These are phyloP conservation scores for Onychomys torridus DNA, from an alignment of 2,797 vertebrate genomes.

Conservation along the genomic window DNA sequence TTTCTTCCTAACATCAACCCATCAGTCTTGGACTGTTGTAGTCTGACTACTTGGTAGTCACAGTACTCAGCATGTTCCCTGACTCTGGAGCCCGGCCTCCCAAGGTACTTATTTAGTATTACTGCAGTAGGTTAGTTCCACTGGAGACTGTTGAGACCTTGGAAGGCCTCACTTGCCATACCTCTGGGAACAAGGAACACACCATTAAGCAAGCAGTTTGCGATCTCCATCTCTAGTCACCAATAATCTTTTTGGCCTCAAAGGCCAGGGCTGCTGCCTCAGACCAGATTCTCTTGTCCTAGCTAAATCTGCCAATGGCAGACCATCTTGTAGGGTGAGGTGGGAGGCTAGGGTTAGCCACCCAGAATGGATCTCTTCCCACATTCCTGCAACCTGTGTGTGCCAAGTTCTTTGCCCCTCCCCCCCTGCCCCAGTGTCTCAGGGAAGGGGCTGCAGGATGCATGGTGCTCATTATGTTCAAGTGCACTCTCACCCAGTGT, in stretches of 20 bases:
- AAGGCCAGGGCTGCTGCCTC: not conserved
- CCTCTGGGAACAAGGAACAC: not conserved
- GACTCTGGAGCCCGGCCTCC: not conserved
- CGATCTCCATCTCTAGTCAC: not conserved
- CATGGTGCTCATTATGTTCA: not conserved
- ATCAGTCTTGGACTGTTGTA: not conserved
- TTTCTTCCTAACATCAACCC: not conserved
- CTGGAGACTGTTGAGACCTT: not conserved
- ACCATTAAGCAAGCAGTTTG: not conserved
- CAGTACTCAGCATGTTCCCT: not conserved
- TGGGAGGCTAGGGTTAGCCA: not conserved
- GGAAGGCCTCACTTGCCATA: not conserved
- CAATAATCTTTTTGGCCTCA: not conserved
- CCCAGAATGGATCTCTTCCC: not conserved
- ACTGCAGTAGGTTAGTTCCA: fast-evolving
- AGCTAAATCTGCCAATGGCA: too few species aligned
- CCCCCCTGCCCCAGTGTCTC: not conserved
- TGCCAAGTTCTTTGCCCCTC: conserved; percentile 11
- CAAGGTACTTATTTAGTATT: not conserved
- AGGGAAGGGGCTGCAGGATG: not conserved
- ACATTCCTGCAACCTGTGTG: not conserved
- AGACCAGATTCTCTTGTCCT: not conserved
- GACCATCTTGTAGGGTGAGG: not conserved
- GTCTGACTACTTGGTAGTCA: not conserved
- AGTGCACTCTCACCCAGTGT: conserved; percentile 58